Base-by-base conservation (phyloP, 2,797 vertebrate species). In the Chanos chanos region DNA sequence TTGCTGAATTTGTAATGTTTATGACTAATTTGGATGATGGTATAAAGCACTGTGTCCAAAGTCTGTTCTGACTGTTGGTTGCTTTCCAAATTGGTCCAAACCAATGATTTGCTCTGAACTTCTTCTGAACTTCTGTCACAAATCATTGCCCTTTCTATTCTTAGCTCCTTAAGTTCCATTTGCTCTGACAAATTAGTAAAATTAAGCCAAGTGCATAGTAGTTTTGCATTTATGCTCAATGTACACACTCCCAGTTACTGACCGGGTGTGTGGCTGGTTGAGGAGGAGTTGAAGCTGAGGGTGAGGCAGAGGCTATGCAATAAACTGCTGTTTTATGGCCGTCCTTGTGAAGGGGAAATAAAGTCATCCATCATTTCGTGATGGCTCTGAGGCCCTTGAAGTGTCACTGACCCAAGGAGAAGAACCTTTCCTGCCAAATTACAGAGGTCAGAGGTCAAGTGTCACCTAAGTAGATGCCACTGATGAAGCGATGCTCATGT, bases 331-430 rank as follows among this genome's bases (percentile, higher is more conserved):
- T 66, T 82, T 78, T 79, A 76, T 72, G 69, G 51, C 37, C 64
- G 74, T 77, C 81, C 79, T 82, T 83, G 79, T 62, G 61, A 75
- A 71, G 45, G 60, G 12, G 34, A 48, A 65, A 81, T 73, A 69
- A 70, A 75, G 68, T 69, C 66, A 61, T 84, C 65, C 55, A 81
- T 87, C 77, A 82, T 72, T 71, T 45, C n/a, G 55, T 13, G 44
- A 50, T 39, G 40, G 40, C 50, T 68, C 50, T 48, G 19, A 19
- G 31, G 51, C 63, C 72, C 68, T 66, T 68, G 68, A 58, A 41
- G 45, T 25, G 64, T 30, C 60, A 56, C 28, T 5, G 8, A 50
- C 34, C 52, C 9, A 24, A 15, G 37, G 47, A 31, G 22, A 4
- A 15, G 6, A 54, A 41, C 41, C 21, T 48, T 74, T 28, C 43